These are phyloP conservation scores for Nemotelus pantherinus DNA, from an alignment of 2,888 invertebrate genomes.

Conservation along the genomic window DNA sequence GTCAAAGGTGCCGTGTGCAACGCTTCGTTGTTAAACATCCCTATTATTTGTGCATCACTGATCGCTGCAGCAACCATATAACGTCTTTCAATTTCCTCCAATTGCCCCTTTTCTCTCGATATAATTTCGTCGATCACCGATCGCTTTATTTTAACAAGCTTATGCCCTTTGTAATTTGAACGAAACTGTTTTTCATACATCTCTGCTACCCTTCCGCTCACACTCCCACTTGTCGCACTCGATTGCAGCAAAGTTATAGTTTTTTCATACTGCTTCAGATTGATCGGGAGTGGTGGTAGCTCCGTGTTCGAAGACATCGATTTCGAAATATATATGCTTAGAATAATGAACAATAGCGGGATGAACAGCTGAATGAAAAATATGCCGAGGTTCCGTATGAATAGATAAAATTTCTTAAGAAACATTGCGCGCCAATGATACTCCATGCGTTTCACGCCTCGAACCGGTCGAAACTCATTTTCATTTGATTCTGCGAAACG, in stretches of 20 bases:
- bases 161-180: background rate
- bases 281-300: slow-evolving; percentile 68
- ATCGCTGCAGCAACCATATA: slow-evolving; percentile 70
- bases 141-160: background rate
- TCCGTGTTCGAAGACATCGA: slow-evolving; percentile 48
- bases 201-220: background rate
- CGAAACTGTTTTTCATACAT: background rate
- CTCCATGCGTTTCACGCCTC: background rate
- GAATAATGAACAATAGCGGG: slow-evolving; percentile 69
- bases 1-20: slow-evolving; percentile 75
- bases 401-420: slow-evolving; percentile 72
- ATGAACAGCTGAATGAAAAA: slow-evolving; percentile 74
- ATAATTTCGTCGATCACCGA: slow-evolving; percentile 6
- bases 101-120: background rate
- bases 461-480: background rate
- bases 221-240: background rate
- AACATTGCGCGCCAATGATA: slow-evolving; percentile 75
- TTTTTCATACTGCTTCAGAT: slow-evolving; percentile 65
- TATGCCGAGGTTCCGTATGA: slow-evolving; percentile 75
- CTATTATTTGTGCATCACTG: slow-evolving; percentile 65
- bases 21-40: slow-evolving; percentile 80
- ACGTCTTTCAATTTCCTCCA: slow-evolving; percentile 63
- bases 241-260: slow-evolving; percentile 60
- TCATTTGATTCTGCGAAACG: background rate
- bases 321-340: slow-evolving; percentile 69